Conservation (phyloP, 2,797 vertebrate genomes). For the Columba guinea region DNA sequence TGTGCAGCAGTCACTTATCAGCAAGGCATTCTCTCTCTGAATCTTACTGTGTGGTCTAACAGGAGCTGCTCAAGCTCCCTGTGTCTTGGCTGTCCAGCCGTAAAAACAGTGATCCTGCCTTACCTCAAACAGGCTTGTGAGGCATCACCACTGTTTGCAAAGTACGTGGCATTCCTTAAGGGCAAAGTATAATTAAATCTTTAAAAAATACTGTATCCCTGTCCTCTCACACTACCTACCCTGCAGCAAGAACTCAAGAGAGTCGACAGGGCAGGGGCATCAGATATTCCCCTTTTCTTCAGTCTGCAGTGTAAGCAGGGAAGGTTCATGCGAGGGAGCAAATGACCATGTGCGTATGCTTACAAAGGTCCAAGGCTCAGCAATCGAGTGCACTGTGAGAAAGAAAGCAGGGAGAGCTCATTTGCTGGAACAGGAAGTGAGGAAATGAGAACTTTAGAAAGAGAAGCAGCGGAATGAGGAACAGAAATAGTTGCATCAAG, state of each 20-base stretch:
- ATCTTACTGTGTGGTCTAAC: not conserved
- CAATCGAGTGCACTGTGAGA: not conserved
- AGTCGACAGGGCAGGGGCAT: not conserved
- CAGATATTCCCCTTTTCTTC: not conserved
- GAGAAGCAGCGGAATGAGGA: slow-evolving; percentile 51
- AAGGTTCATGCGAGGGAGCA: not conserved
- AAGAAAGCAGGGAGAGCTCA: not conserved
- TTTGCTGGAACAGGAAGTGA: not conserved
- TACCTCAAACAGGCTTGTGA: not conserved
- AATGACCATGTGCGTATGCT: not conserved
- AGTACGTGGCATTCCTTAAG: not conserved
- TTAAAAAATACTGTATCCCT: not conserved
- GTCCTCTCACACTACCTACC: not conserved
- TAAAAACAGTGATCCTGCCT: not conserved
- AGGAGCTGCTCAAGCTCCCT: not conserved
- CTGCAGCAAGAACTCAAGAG: not conserved
- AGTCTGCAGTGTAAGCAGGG: not conserved
- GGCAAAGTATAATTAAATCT: not conserved
- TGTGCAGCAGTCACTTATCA: not conserved
- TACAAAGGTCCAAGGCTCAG: not conserved
- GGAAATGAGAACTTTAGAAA: slow-evolving; percentile 46
- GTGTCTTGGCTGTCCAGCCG: not conserved
- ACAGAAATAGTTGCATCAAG: slow-evolving; percentile 45
- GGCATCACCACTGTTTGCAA: not conserved
- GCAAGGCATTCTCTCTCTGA: not conserved